phyloP scores from a whole-genome alignment of 2,888 invertebrate species.

The Ophion ellenae region DNA sequence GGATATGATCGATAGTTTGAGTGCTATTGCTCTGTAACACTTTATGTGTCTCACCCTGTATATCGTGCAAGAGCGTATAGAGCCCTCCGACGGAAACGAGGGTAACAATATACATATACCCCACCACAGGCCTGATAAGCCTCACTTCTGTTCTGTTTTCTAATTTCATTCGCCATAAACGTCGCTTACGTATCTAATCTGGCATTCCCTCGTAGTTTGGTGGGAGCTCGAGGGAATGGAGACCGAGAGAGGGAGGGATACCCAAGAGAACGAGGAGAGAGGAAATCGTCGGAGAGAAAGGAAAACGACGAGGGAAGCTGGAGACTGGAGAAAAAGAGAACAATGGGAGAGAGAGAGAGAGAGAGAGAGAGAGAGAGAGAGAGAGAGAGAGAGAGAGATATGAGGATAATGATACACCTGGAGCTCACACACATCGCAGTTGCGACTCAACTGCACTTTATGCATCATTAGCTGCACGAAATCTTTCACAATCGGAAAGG shows the following conservation, averaged over 20 bases:
- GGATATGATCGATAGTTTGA: too few species aligned
- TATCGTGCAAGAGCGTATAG: neutral
- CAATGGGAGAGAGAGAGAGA: neutral
- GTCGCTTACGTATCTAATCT: conserved; percentile 79
- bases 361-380: conserved; percentile 2
- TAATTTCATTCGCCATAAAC: conserved; percentile 77
- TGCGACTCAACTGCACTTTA: neutral
- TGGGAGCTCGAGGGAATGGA: conserved; percentile 22
- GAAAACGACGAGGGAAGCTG: neutral
- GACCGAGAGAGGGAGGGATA: conserved; percentile 21
- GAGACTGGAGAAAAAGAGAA: neutral
- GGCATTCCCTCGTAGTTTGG: conserved; percentile 58
- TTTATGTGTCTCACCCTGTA: too few species aligned
- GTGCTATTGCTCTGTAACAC: too few species aligned
- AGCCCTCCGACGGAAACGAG: conserved; percentile 37
- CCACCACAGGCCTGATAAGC: conserved; percentile 57
- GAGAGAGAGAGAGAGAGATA: conserved; percentile 4
- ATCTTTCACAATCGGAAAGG: too few species aligned
- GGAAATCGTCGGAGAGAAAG: neutral
- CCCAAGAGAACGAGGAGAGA: neutral
- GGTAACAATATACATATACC: neutral
- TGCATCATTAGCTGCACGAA: too few species aligned
- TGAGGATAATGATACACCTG: neutral
- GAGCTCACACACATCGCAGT: neutral
- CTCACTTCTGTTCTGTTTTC: conserved; percentile 70